These are phyloP conservation scores for Hypolimnas misippus DNA, from an alignment of 2,888 invertebrate genomes.

Conservation along the genomic window DNA sequence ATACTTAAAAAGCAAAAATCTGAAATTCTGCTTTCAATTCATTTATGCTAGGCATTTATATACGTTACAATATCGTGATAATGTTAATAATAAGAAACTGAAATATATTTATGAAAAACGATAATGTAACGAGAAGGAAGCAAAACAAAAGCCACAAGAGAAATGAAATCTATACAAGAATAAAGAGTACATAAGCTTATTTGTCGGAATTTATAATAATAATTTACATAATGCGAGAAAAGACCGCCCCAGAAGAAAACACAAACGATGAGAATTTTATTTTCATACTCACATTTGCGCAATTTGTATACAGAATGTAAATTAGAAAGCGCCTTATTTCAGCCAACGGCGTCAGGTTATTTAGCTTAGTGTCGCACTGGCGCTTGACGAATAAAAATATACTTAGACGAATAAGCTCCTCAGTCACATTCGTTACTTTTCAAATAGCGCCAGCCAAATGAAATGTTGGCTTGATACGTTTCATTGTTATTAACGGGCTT, in stretches of 20 bases:
- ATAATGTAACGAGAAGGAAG: not conserved
- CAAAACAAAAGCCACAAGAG: not conserved
- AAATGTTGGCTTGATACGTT: constrained; percentile 49
- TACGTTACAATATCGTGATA: no score
- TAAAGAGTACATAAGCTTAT: constrained; percentile 70
- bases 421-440: constrained; percentile 61
- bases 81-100: not conserved
- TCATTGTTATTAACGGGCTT: constrained; percentile 37
- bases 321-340: constrained; percentile 80
- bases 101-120: not conserved
- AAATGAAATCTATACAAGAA: constrained; percentile 50
- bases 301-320: constrained; percentile 83
- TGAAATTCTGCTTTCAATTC: no score
- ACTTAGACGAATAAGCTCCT: constrained; percentile 62
- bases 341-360: constrained; percentile 73
- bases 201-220: constrained; percentile 73
- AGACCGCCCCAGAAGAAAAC: constrained; percentile 72
- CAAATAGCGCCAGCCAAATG: constrained; percentile 57
- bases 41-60: no score
- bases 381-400: constrained; percentile 66
- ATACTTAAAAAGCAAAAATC: no score
- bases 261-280: constrained; percentile 79
- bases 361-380: constrained; percentile 70
- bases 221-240: constrained; percentile 79
- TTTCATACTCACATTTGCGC: constrained; percentile 79